Evolutionary conservation across 2,797 vertebrate genomes (phyloP), one percentile per base, ranked within the genome.

Genomic region (Parotocinclus haroldoi): DNA sequence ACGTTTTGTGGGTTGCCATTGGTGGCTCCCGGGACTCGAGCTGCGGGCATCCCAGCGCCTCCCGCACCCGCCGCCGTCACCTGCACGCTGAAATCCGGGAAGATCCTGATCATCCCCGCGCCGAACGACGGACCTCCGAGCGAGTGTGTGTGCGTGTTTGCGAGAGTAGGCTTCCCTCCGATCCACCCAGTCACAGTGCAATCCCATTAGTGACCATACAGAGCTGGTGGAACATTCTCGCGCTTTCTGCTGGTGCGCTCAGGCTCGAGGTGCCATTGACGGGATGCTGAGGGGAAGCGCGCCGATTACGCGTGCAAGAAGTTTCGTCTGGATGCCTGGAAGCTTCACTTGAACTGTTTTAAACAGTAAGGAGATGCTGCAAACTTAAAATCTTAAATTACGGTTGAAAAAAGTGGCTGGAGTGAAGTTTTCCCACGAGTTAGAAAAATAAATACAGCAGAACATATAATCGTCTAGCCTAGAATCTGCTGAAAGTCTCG

Each of bases 71-170:
- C 92, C 72, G 93, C 92, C 85, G 94, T 95, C 93, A 96, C 96
- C 91, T 98, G 96, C 87, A 98, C 94, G 88, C 95, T 96, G 93
- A 98, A 98, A 92, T 98, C 95, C 92, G 96, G 96, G 92, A 98
- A 98, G 91, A 97, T 93, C 88, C 94, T 90, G 92, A 91, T 92
- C 92, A 93, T 94, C 83, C 89, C 92, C 84, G 88, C 86, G 83
- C 85, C 83, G 76, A 66, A 80, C 75, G 66, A 73, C 76, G 69
- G 81, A 79, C 72, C 81, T 69, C 75, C 64, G 71, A 72, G 68
- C 75, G 85, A 86, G 83, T 86, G 83, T 87, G 78, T 86, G 85
- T 78, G 69, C 72, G 76, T 79, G 57, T 79, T 65, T 75, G 71
- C 71, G 80, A 84, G 80, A 66, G 81, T 83, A 83, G 79, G 83